Conservation (phyloP, 2,888 invertebrate genomes). For the Coenonympha glycerion region DNA sequence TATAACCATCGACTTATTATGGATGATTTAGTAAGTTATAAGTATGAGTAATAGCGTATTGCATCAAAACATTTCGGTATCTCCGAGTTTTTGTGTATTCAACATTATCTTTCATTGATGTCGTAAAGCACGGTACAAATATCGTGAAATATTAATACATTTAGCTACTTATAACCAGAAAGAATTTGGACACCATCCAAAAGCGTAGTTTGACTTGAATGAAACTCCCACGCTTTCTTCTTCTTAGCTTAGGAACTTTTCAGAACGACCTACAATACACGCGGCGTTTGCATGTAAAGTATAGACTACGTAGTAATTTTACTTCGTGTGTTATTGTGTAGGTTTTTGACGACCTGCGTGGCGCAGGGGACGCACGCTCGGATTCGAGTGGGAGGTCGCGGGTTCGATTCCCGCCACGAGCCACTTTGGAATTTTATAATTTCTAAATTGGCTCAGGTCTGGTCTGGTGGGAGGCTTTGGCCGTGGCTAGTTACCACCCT, state of each 20-base stretch:
- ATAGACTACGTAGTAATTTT: too few species aligned
- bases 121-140: conserved; percentile 33
- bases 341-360: too few species aligned
- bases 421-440: too few species aligned
- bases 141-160: conserved; percentile 7
- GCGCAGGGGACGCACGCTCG: too few species aligned
- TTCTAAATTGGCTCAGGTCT: too few species aligned
- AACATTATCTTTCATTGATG: conserved; percentile 37
- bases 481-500: too few species aligned
- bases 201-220: conserved; percentile 23
- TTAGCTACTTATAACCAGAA: conserved; percentile 7
- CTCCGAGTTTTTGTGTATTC: background rate
- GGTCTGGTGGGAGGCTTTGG: too few species aligned
- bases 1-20: too few species aligned
- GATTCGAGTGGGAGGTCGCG: too few species aligned
- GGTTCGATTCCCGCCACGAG: too few species aligned
- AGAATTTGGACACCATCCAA: conserved; percentile 18
- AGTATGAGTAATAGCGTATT: background rate
- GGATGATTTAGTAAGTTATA: background rate
- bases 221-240: conserved; percentile 20
- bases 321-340: too few species aligned
- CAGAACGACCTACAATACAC: background rate
- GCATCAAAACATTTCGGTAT: background rate
- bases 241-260: conserved; percentile 5
- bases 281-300: conserved; percentile 1